These are phyloP conservation scores for Lutraria lutraria DNA, from an alignment of 2,888 invertebrate genomes.

Conservation along the genomic window DNA sequence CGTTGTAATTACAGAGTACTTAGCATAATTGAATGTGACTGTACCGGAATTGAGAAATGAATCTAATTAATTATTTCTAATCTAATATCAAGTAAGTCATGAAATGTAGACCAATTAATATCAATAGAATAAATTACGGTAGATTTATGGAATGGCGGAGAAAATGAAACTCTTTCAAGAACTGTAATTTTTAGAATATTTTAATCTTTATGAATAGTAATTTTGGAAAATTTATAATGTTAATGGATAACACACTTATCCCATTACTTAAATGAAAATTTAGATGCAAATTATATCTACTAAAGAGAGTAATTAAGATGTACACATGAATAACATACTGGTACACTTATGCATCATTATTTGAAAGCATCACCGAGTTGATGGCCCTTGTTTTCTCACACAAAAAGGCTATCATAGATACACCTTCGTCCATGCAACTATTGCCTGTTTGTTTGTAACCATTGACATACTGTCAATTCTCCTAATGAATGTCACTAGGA, in stretches of 20 bases:
- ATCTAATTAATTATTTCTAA: background rate
- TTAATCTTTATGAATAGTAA: background rate
- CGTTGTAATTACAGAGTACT: background rate
- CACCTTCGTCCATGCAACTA: too few relatives aligned
- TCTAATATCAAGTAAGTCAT: background rate
- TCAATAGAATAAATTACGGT: background rate
- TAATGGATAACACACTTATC: conserved; percentile 3
- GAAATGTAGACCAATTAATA: background rate
- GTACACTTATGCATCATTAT: background rate
- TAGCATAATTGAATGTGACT: background rate
- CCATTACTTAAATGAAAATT: background rate
- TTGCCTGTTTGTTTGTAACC: too few relatives aligned
- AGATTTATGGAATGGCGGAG: background rate
- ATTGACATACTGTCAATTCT: too few relatives aligned
- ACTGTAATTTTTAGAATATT: background rate
- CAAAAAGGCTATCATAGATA: too few relatives aligned
- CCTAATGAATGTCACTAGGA: too few relatives aligned
- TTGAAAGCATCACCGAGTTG: too few relatives aligned
- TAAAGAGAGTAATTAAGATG: background rate
- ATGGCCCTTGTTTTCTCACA: too few relatives aligned
- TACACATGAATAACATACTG: background rate
- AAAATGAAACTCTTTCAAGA: background rate
- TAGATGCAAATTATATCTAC: background rate
- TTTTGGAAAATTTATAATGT: background rate
- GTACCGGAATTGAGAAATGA: background rate